phyloP scores from a whole-genome alignment of 2,797 vertebrate species.

The Pteropus rufus region DNA sequence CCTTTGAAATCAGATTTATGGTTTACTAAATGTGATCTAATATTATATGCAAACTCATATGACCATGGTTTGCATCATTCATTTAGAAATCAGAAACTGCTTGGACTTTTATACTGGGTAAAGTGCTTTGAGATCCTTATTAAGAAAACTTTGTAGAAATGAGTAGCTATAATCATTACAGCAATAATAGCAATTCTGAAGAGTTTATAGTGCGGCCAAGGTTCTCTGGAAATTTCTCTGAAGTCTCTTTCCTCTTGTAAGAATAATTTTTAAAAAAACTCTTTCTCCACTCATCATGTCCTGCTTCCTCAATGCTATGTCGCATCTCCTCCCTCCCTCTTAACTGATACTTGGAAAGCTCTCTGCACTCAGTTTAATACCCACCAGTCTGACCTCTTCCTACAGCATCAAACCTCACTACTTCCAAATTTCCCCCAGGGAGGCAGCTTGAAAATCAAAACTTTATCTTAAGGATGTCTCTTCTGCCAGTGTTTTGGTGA shows the following conservation, averaged over 20 bases:
- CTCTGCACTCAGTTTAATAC: background rate
- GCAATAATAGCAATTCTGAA: slow-evolving; percentile 14
- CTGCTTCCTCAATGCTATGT: background rate
- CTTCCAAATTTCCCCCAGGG: background rate
- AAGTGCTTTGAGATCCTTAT: background rate
- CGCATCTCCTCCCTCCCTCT: background rate
- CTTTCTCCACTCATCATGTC: background rate
- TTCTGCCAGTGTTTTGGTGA: background rate
- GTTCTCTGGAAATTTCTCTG: slow-evolving; percentile 32
- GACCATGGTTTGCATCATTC: background rate
- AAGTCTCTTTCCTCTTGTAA: background rate
- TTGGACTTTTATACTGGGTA: background rate
- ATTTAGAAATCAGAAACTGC: slow-evolving; percentile 33
- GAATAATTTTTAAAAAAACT: background rate
- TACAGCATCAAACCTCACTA: background rate
- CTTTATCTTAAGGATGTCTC: background rate
- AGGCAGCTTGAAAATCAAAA: slow-evolving; percentile 5
- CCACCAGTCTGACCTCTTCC: background rate
- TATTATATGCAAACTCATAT: background rate
- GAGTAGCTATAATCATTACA: background rate
- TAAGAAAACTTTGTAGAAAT: slow-evolving; percentile 19
- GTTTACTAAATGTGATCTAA: background rate
- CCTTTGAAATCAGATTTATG: slow-evolving; percentile 3
- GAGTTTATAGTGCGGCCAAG: background rate
- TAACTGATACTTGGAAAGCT: background rate